phyloP scores from a whole-genome alignment of 2,113 vertebrate genomes.

The Ictidomys tridecemlineatus region DNA sequence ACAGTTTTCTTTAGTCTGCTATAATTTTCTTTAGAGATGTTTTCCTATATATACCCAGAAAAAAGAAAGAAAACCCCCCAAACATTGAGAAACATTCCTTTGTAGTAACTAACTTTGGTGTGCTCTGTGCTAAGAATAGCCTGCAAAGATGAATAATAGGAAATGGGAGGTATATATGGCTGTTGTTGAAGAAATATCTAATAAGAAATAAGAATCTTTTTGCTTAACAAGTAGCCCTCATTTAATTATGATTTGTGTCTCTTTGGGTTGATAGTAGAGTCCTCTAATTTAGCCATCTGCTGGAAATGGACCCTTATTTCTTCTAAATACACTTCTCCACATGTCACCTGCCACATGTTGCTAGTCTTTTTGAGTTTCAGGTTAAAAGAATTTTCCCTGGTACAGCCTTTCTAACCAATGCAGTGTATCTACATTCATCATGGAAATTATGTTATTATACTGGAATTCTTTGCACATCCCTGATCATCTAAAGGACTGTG shows the following conservation, averaged over 20 bases:
- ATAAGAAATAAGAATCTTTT: slow-evolving; percentile 47
- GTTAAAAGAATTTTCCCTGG: not conserved
- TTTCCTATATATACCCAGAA: not conserved
- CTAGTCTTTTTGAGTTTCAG: slow-evolving; percentile 4
- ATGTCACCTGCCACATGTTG: not conserved
- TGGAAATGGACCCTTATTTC: not conserved
- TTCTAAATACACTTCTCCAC: slow-evolving; percentile 5
- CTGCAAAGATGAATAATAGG: not conserved
- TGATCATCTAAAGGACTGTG: not conserved
- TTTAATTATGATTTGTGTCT: not conserved
- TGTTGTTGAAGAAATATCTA: slow-evolving; percentile 19
- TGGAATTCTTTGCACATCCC: slow-evolving; percentile 13
- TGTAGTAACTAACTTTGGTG: not conserved
- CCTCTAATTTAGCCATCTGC: not conserved
- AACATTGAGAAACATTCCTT: not conserved
- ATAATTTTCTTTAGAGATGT: not conserved
- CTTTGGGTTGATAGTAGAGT: not conserved
- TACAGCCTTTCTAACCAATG: not conserved
- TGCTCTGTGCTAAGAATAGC: slow-evolving; percentile 43
- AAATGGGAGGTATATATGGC: not conserved
- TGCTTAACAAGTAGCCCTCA: not conserved
- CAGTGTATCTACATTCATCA: not conserved
- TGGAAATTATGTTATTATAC: not conserved
- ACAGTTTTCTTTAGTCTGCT: not conserved
- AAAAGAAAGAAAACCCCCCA: not conserved